Percentiles rank a stretch among this genome's conserved stretches.
Evolutionary conservation across 2,797 vertebrate species (phyloP).

Genomic region (Acrossocheilus fasciatus): DNA sequence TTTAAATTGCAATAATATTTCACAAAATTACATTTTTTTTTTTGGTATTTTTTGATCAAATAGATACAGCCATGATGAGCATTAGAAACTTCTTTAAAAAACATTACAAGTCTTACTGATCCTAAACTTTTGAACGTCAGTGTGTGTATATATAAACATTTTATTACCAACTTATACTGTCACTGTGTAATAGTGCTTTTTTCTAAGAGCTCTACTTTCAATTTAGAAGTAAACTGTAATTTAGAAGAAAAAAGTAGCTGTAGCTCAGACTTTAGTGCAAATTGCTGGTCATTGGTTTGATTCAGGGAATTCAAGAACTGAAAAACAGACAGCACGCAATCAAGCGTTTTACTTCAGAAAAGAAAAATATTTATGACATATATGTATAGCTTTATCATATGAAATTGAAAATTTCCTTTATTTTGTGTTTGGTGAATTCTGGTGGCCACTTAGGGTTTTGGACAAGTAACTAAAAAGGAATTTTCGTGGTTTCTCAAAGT

Average conservation of each 20-base stretch:
- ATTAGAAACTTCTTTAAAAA: too few species aligned
- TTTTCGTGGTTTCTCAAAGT: slow-evolving; percentile 12
- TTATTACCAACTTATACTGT: neutral
- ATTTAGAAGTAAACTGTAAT: neutral
- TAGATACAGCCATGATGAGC: too few species aligned
- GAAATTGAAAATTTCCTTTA: neutral
- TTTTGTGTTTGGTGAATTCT: neutral
- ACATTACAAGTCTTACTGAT: too few species aligned
- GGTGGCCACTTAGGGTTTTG: neutral
- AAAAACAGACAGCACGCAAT: neutral
- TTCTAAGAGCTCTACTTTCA: neutral
- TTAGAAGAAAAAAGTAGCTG: neutral
- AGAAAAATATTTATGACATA: too few species aligned
- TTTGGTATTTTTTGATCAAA: too few species aligned
- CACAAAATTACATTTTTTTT: too few species aligned
- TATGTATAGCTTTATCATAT: neutral
- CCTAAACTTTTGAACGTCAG: too few species aligned
- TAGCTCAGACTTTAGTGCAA: neutral
- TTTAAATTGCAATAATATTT: too few species aligned
- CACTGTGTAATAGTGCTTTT: neutral
- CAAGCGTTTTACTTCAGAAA: neutral
- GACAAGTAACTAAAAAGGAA: neutral
- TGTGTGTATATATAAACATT: neutral
- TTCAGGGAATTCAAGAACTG: neutral
- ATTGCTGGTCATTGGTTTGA: neutral